These are phyloP conservation scores for Thamnophis elegans DNA, from an alignment of 2,797 vertebrate genomes.

Conservation along the genomic window DNA sequence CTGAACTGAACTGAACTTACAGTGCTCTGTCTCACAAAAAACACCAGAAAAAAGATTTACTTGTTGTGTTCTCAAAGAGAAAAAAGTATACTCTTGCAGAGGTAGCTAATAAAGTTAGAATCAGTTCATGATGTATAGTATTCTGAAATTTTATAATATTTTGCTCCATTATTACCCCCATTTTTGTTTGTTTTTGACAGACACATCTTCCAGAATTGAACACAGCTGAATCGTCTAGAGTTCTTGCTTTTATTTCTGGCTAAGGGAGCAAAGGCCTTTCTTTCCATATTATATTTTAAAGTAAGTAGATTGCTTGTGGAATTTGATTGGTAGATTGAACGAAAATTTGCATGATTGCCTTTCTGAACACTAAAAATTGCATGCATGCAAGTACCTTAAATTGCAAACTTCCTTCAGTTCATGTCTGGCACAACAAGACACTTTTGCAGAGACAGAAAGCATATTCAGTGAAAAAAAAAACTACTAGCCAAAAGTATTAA, in stretches of 20 bases:
- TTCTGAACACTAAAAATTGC: neutral
- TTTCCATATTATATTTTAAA: constrained; percentile 87
- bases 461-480: neutral
- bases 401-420: neutral
- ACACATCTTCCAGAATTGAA: constrained; percentile 90
- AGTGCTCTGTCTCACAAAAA: neutral
- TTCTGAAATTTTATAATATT: neutral
- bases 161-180: constrained; percentile 10
- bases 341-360: neutral
- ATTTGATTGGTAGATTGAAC: neutral
- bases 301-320: constrained; percentile 67
- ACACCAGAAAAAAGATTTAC: neutral
- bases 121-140: neutral
- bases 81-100: neutral
- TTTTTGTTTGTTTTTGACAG: constrained; percentile 67
- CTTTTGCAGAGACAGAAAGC: neutral
- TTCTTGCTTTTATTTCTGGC: constrained; percentile 86
- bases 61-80: neutral
- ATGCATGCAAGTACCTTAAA: neutral
- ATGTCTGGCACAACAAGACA: neutral
- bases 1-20: too few species aligned
- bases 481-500: neutral
- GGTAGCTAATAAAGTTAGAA: neutral
- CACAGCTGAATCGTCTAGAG: constrained; percentile 88
- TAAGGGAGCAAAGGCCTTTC: constrained; percentile 93